Evolutionary conservation across 2,797 vertebrate species (phyloP).

Genomic region (Galaxias olidus): DNA sequence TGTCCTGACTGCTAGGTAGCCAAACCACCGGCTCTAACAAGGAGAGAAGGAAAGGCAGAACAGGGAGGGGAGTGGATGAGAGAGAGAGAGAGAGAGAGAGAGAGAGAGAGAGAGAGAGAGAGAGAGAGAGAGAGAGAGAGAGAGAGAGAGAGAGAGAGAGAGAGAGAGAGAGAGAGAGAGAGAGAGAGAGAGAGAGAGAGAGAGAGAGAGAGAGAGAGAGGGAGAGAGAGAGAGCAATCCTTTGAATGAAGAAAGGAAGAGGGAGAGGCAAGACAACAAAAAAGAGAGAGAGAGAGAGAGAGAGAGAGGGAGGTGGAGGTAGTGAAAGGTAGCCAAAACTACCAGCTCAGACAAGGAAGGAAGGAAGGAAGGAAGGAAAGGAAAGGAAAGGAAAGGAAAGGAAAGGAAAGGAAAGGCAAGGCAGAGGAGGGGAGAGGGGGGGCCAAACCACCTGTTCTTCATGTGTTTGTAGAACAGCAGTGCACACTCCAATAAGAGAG

Average conservation of each 20-base stretch:
- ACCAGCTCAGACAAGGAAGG: too few species aligned
- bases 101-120: conserved; percentile 44
- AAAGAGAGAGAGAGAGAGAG: conserved; percentile 19
- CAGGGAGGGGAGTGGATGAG: conserved; percentile 22
- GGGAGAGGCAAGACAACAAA: conserved; percentile 9
- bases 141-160: conserved; percentile 13
- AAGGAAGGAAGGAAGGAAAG: too few species aligned
- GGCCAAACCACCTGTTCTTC: too few species aligned
- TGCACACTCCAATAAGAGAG: too few species aligned
- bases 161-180: conserved; percentile 26
- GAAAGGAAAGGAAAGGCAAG: too few species aligned
- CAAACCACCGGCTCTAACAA: too few species aligned
- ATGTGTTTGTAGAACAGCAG: too few species aligned
- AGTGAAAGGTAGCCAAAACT: too few species aligned
- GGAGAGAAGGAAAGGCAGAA: conserved; percentile 54
- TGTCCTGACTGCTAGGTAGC: conserved; percentile 27
- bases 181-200: conserved; percentile 1
- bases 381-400: too few species aligned
- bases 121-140: conserved; percentile 29
- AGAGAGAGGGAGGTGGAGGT: too few species aligned
- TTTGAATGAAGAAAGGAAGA: conserved; percentile 5
- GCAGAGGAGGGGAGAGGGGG: too few species aligned
- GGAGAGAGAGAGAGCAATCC: conserved; percentile 31
- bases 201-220: conserved; percentile 60
- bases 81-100: conserved; percentile 15